These are phyloP conservation scores for Slavum lentiscoides DNA, from an alignment of 2,888 invertebrate genomes.

Conservation along the genomic window DNA sequence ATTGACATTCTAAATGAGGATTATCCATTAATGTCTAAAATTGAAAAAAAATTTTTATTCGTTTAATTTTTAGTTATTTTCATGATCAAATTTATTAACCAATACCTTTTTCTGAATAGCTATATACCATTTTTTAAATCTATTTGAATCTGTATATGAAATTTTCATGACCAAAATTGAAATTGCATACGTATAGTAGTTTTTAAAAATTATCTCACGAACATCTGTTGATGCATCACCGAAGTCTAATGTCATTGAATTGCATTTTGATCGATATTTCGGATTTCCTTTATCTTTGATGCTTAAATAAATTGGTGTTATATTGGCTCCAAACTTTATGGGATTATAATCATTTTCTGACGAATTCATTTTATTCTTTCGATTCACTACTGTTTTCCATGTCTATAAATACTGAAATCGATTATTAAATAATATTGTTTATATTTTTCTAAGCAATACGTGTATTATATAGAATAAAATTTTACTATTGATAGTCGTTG, in stretches of 20 bases:
- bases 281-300: not conserved
- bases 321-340: not conserved
- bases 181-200: constrained; percentile 28
- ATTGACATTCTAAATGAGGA: constrained; percentile 24
- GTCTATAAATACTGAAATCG: not conserved
- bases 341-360: not conserved
- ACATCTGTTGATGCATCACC: constrained; percentile 9
- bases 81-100: not conserved
- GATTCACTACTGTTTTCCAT: not conserved
- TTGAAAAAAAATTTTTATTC: not conserved
- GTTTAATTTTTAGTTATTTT: not conserved
- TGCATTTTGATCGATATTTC: constrained; percentile 7
- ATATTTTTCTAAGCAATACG: not conserved
- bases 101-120: constrained; percentile 24
- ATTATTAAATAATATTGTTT: not conserved
- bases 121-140: constrained; percentile 16
- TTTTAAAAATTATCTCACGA: constrained; percentile 20
- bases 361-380: not conserved
- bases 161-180: constrained; percentile 21
- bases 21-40: constrained; percentile 38
- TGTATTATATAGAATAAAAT: not conserved
- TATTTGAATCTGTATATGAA: not conserved
- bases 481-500: not conserved
- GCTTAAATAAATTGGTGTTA: constrained; percentile 22
- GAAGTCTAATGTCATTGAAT: constrained; percentile 17